These are phyloP conservation scores for Drosophila stalkeri DNA, from an alignment of 2,888 invertebrate genomes.

Conservation along the genomic window DNA sequence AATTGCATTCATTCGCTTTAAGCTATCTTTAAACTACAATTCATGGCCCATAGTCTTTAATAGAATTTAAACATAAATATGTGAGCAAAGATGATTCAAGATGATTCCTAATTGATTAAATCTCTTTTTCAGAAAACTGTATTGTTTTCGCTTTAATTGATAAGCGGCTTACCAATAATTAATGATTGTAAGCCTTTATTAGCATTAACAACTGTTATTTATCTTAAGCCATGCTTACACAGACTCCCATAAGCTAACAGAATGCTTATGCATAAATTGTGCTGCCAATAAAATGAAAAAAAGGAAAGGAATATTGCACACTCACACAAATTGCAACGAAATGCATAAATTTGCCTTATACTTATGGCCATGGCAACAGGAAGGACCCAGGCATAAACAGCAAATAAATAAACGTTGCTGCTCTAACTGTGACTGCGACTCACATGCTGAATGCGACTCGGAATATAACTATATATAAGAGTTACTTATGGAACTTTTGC, in stretches of 20 bases:
- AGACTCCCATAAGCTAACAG: not conserved
- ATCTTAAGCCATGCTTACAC: not conserved
- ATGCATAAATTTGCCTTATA: conserved; percentile 68
- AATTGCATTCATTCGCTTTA: no score
- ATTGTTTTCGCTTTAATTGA: not conserved
- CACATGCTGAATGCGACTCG: conserved; percentile 8
- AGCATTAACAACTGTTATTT: not conserved
- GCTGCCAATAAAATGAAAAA: conserved; percentile 67
- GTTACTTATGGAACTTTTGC: conserved; percentile 36
- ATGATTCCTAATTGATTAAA: not conserved
- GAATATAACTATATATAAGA: conserved; percentile 7
- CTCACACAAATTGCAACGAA: conserved; percentile 53
- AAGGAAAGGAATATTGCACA: conserved; percentile 31
- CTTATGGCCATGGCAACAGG: conserved; percentile 56
- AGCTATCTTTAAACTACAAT: not conserved
- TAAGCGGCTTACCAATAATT: not conserved
- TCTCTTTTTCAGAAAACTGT: not conserved
- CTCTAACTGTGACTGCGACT: not conserved
- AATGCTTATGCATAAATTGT: conserved; percentile 54
- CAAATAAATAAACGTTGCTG: conserved; percentile 48
- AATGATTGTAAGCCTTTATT: not conserved
- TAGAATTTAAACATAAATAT: not conserved
- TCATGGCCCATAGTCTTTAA: not conserved
- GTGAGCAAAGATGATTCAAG: no score
- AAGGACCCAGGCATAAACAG: conserved; percentile 8